Base-by-base conservation (phyloP, 2,888 invertebrate species). In the Stomorhina lunata region DNA sequence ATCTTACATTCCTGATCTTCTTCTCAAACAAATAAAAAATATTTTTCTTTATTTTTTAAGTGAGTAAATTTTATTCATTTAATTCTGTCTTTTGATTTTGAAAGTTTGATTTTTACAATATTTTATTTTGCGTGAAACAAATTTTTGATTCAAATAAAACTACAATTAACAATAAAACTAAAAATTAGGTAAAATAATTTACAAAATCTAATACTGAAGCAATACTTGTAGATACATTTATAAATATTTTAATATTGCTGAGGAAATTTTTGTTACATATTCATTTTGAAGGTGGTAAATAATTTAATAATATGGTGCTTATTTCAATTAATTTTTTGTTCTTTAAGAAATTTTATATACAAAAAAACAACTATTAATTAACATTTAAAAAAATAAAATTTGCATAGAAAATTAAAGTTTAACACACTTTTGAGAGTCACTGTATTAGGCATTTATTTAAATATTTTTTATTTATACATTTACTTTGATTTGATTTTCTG, bases 21-120 rank as follows among this genome's bases (percentile, higher is more conserved):
- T 12, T 10, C 37, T 10, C 12, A 22, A 48, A 48, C 4, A 10
- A 48, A 48, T 50, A 27, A 25, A 1, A 48, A 25, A 0, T 10
- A 12, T 17, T 32, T 27, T 27, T 10, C 15, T 45, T 37, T 10
- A 22, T 25, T 40, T 37, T 55, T 17, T 50, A 15, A 73, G 57
- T 72, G 53, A 69, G 63, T 61, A 50, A 40, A 65, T 32, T 65
- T 65, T 79, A 69, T 63, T 68, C 6, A 10, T 10, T 29, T 12
- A n/a, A 45, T 53, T 25, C 32, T 69, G 43, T 63, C 57, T 73
- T 65, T 81, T 81, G 27, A 78, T 75, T 79, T 66, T 29, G 22
- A 72, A 59, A 17, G 34, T 25, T 43, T 59, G 10, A 1, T 66
- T 50, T 63, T 72, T 71, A 65, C 55, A 65, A 59, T 63, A 71